Conservation (phyloP, 2,113 vertebrate genomes). For the Thunnus maccoyii region DNA sequence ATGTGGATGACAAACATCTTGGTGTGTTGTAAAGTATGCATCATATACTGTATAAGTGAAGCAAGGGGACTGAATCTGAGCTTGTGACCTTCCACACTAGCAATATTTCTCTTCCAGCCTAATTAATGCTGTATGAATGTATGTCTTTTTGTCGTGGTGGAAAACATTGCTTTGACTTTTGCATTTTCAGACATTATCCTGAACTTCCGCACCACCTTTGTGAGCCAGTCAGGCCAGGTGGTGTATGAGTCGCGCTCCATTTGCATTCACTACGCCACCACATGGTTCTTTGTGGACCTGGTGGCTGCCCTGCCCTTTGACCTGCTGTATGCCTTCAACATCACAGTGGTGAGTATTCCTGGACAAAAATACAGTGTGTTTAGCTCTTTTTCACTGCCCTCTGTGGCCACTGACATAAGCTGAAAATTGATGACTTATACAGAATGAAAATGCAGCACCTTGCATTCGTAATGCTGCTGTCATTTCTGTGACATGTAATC, state of each 20-base stretch:
- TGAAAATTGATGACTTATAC: not conserved
- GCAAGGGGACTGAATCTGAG: not conserved
- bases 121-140: not conserved
- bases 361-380: not conserved
- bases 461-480: not conserved
- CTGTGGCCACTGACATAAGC: not conserved
- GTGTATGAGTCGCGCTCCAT: constrained; percentile 91
- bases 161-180: not conserved
- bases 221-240: constrained; percentile 94
- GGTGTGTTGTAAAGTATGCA: not conserved
- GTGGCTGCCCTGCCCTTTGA: constrained; percentile 93
- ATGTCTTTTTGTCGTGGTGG: not conserved
- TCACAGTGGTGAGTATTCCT: constrained; percentile 89
- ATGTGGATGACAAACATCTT: too few species aligned
- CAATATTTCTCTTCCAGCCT: too few species aligned
- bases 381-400: not conserved
- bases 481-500: not conserved
- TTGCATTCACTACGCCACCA: constrained; percentile 92
- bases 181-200: constrained; percentile 89
- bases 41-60: not conserved
- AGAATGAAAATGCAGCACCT: not conserved
- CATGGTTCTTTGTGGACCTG: constrained; percentile 94
- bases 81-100: not conserved
- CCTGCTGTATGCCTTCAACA: constrained; percentile 92
- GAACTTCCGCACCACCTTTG: constrained; percentile 90